A percentile compares a stretch with the other conserved stretches of the same genome.
phyloP scores from a whole-genome alignment of 2,797 vertebrate genomes.

The Helarctos malayanus region DNA sequence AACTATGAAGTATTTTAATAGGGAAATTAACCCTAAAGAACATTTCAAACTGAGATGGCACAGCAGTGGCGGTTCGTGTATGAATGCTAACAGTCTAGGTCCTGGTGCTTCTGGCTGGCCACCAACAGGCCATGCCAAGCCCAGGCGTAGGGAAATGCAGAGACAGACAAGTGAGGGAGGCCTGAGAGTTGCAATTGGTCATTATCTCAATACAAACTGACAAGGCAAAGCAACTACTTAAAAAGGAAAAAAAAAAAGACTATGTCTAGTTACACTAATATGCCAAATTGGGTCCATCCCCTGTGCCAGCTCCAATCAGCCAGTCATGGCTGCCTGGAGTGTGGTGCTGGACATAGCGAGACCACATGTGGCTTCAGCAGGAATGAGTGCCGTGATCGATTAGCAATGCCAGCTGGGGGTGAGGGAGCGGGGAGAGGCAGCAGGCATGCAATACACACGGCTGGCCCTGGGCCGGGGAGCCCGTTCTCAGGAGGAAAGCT shows the following conservation, averaged over 20 bases:
- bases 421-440: too few relatives aligned
- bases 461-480: not conserved
- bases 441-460: accelerated
- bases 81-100: not conserved
- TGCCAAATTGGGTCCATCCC: not conserved
- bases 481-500: not conserved
- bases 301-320: not conserved
- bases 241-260: not conserved
- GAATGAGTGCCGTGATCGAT: not conserved
- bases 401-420: not conserved
- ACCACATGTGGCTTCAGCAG: not conserved
- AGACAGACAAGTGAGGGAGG: not conserved
- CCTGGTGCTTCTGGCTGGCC: not conserved
- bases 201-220: conserved; percentile 24
- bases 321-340: not conserved
- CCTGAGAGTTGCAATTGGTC: not conserved
- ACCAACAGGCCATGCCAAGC: not conserved
- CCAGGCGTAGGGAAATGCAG: not conserved
- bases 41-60: not conserved
- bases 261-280: not conserved
- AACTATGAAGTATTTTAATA: not conserved
- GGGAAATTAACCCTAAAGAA: not conserved
- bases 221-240: conserved; percentile 33
- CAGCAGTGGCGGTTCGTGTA: not conserved
- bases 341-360: not conserved